A percentile compares a stretch with the other conserved stretches of the same genome.
Evolutionary conservation across 2,113 vertebrate genomes (phyloP).

Genomic region (Petrocephalus microphthalmus): DNA sequence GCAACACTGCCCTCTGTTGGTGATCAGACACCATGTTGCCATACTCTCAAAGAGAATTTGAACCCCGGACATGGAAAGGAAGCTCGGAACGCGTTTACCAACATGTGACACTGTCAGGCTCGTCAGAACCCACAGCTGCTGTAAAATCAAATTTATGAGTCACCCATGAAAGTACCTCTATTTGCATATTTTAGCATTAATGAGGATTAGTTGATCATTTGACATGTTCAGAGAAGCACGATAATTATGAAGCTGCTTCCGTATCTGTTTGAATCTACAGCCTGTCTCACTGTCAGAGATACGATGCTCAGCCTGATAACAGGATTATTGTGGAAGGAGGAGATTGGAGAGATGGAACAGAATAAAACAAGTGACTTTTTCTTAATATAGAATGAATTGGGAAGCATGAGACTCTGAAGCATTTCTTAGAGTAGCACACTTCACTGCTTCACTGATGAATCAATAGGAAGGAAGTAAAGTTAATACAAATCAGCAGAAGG

Average conservation of each 20-base stretch:
- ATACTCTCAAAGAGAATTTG: not conserved
- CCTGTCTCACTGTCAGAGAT: not conserved
- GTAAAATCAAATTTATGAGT: conserved; percentile 6
- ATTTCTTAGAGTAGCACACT: not conserved
- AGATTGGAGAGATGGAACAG: not conserved
- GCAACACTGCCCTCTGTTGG: conserved; percentile 18
- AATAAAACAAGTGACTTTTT: not conserved
- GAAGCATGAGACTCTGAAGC: not conserved
- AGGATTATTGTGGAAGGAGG: not conserved
- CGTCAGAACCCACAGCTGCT: not conserved
- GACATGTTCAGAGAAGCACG: not conserved
- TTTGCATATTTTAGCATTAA: conserved; percentile 24
- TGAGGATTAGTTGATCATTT: not conserved
- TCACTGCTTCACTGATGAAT: not conserved
- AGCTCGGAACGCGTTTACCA: not conserved
- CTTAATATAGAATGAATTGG: not conserved
- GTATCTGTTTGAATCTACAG: conserved; percentile 10
- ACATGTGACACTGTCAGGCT: not conserved
- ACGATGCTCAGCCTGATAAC: conserved; percentile 20
- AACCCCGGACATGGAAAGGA: not conserved
- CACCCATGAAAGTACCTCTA: conserved; percentile 9
- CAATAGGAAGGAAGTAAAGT: not conserved
- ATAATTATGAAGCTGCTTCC: not conserved
- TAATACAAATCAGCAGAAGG: not conserved
- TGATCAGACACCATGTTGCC: not conserved